Conservation (phyloP, 1,140 invertebrate genomes). For the Drosophila ercepeae region DNA sequence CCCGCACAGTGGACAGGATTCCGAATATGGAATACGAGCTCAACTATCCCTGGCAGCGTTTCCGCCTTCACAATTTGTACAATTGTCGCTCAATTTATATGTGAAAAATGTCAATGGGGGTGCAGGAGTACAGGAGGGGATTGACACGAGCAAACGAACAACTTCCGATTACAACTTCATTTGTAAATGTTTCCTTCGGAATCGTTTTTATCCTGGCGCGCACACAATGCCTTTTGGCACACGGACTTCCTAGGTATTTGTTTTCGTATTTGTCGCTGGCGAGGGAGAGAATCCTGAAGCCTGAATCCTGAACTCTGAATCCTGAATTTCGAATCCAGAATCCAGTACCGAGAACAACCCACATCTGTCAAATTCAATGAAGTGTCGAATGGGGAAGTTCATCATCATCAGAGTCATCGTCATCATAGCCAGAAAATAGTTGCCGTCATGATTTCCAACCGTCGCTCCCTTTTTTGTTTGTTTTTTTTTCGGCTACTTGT, state of each 20-base stretch:
- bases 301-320: not conserved
- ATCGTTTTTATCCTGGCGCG: constrained; percentile 61
- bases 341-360: constrained; percentile 33
- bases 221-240: constrained; percentile 61
- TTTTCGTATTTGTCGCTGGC: not conserved
- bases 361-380: constrained; percentile 83
- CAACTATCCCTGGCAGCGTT: constrained; percentile 81
- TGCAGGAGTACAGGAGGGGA: constrained; percentile 10
- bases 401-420: constrained; percentile 61
- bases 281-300: not conserved
- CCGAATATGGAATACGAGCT: constrained; percentile 36
- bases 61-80: constrained; percentile 83
- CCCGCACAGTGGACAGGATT: constrained; percentile 59
- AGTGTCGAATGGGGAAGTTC: constrained; percentile 78
- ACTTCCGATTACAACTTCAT: constrained; percentile 84
- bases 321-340: constrained; percentile 2
- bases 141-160: constrained; percentile 76
- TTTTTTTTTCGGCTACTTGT: constrained; percentile 59
- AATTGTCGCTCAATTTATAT: constrained; percentile 82
- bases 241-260: constrained; percentile 12
- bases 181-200: constrained; percentile 82
- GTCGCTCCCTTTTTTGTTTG: constrained; percentile 22
- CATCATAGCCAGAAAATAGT: constrained; percentile 53
- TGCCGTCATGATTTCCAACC: constrained; percentile 63
- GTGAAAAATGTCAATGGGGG: constrained; percentile 31